Evolutionary conservation across 92 coral and sea anemone genomes (phyloP).

Genomic region (Anthopleura xanthogrammica): DNA sequence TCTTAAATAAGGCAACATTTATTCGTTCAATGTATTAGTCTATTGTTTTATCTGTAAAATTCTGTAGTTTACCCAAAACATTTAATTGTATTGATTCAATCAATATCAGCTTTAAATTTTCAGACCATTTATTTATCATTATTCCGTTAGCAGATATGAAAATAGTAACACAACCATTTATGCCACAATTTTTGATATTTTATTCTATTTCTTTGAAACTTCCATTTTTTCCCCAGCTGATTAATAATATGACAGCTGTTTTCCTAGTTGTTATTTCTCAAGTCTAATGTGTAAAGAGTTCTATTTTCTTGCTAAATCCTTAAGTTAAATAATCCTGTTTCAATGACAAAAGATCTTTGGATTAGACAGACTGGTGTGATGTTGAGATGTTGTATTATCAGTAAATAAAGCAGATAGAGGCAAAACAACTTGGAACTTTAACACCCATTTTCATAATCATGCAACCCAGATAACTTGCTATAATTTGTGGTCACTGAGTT

Average conservation of each 20-base stretch:
- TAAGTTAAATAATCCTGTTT: background rate
- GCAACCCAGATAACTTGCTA: too few species aligned
- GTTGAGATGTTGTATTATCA: background rate
- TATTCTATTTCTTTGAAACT: background rate
- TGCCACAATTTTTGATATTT: background rate
- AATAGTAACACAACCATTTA: background rate
- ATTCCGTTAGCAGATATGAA: background rate
- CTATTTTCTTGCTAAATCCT: background rate
- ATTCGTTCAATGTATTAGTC: background rate
- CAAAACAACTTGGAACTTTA: too few species aligned
- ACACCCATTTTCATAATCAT: too few species aligned
- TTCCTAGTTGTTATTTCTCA: background rate
- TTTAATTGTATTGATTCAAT: background rate
- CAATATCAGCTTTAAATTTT: background rate
- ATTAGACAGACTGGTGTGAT: background rate
- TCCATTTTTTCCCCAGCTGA: background rate
- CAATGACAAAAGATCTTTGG: background rate
- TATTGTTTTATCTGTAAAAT: background rate
- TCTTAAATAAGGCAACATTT: background rate
- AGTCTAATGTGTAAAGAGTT: background rate
- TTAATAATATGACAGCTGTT: background rate
- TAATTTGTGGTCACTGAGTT: too few species aligned
- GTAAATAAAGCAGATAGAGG: background rate
- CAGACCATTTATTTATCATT: background rate
- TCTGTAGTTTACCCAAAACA: background rate